Percentiles rank a stretch among this genome's conserved stretches.
phyloP scores from a whole-genome alignment of 1,140 invertebrate species.

The Potamilus streckersoni region DNA sequence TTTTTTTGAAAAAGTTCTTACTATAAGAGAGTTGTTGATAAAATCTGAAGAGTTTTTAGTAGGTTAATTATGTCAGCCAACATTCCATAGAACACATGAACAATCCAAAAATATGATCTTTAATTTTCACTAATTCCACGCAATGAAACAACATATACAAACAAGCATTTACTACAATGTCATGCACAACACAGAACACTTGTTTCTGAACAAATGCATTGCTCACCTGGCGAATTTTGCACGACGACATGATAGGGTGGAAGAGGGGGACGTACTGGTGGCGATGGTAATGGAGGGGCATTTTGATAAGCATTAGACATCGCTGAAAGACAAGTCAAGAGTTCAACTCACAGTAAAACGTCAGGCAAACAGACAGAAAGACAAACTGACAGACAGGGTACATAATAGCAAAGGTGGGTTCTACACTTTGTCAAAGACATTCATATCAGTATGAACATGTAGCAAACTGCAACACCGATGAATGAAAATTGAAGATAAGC shows the following conservation, averaged over 20 bases:
- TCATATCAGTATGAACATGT: too few species aligned
- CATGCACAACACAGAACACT: background rate
- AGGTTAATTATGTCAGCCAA: background rate
- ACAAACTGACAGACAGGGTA: background rate
- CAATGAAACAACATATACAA: slow-evolving; percentile 21
- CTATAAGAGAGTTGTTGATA: too few species aligned
- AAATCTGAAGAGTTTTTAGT: background rate
- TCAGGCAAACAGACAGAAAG: background rate
- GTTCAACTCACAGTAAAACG: background rate
- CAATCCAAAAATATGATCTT: slow-evolving; percentile 9
- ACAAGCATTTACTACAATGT: slow-evolving; percentile 3
- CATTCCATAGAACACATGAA: slow-evolving; percentile 16
- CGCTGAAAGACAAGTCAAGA: background rate
- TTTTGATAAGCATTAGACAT: slow-evolving; percentile 16
- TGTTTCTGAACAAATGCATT: slow-evolving; percentile 37
- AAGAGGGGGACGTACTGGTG: slow-evolving; percentile 50
- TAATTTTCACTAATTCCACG: background rate
- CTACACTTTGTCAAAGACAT: too few species aligned
- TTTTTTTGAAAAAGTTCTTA: too few species aligned
- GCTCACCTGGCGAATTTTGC: slow-evolving; percentile 53
- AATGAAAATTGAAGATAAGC: too few species aligned
- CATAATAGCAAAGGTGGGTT: too few species aligned
- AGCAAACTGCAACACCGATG: too few species aligned
- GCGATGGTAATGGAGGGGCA: slow-evolving; percentile 27
- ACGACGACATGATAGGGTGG: slow-evolving; percentile 64